Conservation (phyloP, 2,797 vertebrate species). For the Astyanax mexicanus region DNA sequence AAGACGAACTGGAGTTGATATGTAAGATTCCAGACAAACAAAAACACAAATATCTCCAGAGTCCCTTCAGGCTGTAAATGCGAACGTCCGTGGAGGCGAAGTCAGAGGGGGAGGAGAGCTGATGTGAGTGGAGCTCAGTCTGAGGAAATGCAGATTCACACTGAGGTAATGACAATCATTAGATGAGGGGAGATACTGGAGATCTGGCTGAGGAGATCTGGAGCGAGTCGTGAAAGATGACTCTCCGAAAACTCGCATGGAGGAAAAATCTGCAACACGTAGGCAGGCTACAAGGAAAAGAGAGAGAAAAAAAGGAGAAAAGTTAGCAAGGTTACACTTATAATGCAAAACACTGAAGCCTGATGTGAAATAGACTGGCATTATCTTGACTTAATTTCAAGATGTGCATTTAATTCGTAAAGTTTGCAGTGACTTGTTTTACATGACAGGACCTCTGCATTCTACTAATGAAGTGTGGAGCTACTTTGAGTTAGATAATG, state of each 20-base stretch:
- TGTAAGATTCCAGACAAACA: constrained; percentile 52
- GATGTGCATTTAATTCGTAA: too few species aligned
- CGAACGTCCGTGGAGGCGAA: constrained; percentile 50
- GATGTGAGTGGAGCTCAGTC: not conserved
- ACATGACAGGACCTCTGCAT: too few species aligned
- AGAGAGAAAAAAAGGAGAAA: not conserved
- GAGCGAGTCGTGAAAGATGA: constrained; percentile 95
- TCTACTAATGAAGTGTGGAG: too few species aligned
- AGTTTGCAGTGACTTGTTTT: too few species aligned
- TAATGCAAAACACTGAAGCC: not conserved
- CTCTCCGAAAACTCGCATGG: constrained; percentile 98
- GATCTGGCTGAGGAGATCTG: constrained; percentile 96
- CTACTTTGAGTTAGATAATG: too few species aligned
- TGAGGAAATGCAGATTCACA: constrained; percentile 77
- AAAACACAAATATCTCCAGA: constrained; percentile 60
- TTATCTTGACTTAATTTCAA: too few species aligned
- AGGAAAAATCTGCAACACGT: constrained; percentile 98
- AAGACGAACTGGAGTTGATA: constrained; percentile 57
- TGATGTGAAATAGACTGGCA: too few species aligned
- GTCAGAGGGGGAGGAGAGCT: constrained; percentile 26
- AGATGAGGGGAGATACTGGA: constrained; percentile 99
- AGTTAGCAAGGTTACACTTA: too few species aligned
- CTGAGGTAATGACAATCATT: constrained; percentile 99
- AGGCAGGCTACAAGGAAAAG: constrained; percentile 88
- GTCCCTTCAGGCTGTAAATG: constrained; percentile 44